phyloP scores from a whole-genome alignment of 2,888 invertebrate species.

The Parnassius apollo region DNA sequence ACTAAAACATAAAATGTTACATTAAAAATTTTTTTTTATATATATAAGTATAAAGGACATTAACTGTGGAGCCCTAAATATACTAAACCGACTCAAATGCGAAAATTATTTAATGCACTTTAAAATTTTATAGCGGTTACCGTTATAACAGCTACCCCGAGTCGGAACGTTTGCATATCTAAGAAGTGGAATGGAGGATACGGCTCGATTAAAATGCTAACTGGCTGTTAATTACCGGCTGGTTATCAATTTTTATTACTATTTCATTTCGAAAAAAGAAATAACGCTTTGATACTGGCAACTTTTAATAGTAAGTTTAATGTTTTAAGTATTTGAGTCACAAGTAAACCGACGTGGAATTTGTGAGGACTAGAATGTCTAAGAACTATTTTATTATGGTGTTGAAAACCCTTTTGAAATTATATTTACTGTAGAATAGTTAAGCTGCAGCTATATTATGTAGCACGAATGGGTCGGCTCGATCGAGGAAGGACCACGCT shows the following conservation, averaged over 20 bases:
- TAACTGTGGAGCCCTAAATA: background rate
- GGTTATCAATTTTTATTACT: slow-evolving; percentile 22
- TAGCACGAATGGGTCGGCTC: too few species aligned
- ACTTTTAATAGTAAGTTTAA: slow-evolving; percentile 1
- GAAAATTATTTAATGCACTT: slow-evolving; percentile 25
- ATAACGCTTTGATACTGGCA: slow-evolving; percentile 8
- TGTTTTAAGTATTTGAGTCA: too few species aligned
- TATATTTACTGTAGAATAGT: too few species aligned
- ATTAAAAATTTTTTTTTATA: too few species aligned
- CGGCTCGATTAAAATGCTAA: slow-evolving; percentile 23
- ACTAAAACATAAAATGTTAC: too few species aligned
- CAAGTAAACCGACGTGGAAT: too few species aligned
- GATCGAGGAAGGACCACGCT: too few species aligned
- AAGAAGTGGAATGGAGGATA: slow-evolving; percentile 13
- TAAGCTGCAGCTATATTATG: too few species aligned
- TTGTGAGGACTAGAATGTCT: too few species aligned
- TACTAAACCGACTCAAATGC: slow-evolving; percentile 17
- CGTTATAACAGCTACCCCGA: slow-evolving; percentile 17
- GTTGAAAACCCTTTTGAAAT: too few species aligned
- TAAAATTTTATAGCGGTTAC: slow-evolving; percentile 25
- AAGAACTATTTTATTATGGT: too few species aligned
- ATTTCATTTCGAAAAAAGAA: slow-evolving; percentile 13
- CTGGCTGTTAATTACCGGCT: slow-evolving; percentile 22
- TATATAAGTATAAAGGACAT: background rate
- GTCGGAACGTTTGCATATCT: slow-evolving; percentile 26